Percentiles rank a stretch among this genome's conserved stretches.
phyloP scores from a whole-genome alignment of 1,140 invertebrate species.

The Colletes latitarsis region DNA sequence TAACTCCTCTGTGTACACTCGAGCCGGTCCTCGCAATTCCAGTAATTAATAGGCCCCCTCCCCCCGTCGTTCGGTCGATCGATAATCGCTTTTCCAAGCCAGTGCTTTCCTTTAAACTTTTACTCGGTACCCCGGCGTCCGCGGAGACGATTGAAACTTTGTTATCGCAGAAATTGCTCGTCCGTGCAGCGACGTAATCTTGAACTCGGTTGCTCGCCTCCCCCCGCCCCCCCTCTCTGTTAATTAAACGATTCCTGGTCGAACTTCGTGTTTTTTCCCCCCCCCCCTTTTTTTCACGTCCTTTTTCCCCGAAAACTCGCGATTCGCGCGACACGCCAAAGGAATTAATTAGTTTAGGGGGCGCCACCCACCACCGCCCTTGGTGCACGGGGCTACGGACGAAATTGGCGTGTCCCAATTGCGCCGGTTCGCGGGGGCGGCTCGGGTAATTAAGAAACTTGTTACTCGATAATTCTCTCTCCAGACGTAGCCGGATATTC shows the following conservation, averaged over 20 bases:
- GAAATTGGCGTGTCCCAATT: conserved; percentile 29
- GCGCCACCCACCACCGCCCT: no score
- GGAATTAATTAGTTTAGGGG: background rate
- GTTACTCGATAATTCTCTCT: conserved; percentile 29
- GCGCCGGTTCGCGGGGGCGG: background rate
- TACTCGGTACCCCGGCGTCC: background rate
- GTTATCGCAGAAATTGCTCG: conserved; percentile 34
- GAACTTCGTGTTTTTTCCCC: background rate
- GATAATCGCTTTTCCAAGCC: conserved; percentile 37
- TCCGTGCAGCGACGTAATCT: conserved; percentile 20
- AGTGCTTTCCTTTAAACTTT: conserved; percentile 8
- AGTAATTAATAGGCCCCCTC: conserved; percentile 30
- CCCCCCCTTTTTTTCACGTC: no score
- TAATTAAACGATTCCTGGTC: conserved; percentile 28
- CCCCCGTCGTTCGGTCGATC: background rate
- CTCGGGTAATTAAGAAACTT: conserved; percentile 41
- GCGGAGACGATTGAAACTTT: conserved; percentile 21
- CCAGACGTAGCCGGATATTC: conserved; percentile 10
- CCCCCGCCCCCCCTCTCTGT: no score
- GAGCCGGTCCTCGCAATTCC: background rate
- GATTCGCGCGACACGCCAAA: background rate
- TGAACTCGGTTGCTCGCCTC: conserved; percentile 1
- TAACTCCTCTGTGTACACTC: background rate
- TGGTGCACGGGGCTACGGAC: background rate
- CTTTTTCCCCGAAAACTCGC: no score